Conservation (phyloP, 2,797 vertebrate genomes). For the Octomys mimax region DNA sequence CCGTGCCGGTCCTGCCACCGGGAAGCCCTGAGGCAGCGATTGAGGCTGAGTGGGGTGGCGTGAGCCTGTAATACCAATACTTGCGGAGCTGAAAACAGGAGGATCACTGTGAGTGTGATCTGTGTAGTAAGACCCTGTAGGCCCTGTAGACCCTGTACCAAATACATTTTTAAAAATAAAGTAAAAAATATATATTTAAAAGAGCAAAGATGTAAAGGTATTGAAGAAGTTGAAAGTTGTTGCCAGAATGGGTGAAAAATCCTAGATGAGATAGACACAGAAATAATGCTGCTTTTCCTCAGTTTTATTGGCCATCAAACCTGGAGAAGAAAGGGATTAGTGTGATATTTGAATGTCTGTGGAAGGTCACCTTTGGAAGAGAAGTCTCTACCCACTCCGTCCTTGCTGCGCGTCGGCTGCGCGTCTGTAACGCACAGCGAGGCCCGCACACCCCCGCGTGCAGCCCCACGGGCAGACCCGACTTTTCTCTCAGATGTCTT, state of each 20-base stretch:
- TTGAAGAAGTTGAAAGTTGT: background rate
- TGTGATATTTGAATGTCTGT: background rate
- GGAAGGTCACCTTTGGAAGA: background rate
- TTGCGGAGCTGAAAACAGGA: too few relatives aligned
- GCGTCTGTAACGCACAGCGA: background rate
- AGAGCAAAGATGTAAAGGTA: background rate
- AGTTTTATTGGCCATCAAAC: background rate
- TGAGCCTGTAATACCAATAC: too few relatives aligned
- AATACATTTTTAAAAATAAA: too few relatives aligned
- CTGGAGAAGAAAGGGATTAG: background rate
- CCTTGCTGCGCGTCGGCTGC: background rate
- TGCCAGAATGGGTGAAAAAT: background rate
- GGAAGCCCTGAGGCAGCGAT: too few relatives aligned
- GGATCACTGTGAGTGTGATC: too few relatives aligned
- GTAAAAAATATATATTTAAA: background rate
- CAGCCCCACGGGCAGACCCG: rapidly evolving
- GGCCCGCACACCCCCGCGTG: background rate
- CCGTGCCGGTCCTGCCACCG: too few relatives aligned
- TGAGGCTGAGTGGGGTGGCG: too few relatives aligned
- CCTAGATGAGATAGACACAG: background rate
- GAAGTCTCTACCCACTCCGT: too few relatives aligned
- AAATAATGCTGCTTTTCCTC: background rate
- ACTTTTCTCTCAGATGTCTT: too few relatives aligned
- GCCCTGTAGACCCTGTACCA: too few relatives aligned
- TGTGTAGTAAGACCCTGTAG: too few relatives aligned